Base-by-base conservation (phyloP, 2,113 vertebrate genomes). In the Isichthys henryi region DNA sequence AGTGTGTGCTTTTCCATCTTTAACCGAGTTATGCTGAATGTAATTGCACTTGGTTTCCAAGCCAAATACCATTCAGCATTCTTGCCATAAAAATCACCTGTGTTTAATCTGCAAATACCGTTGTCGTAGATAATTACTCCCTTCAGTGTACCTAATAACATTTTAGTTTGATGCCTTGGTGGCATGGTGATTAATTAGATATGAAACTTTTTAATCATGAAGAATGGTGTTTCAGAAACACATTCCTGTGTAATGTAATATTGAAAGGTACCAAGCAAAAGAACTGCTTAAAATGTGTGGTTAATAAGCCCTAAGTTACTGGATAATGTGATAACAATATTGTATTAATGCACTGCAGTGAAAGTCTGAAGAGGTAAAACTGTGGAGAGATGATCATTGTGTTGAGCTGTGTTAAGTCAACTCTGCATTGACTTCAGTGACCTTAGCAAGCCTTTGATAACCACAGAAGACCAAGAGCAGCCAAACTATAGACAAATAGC, bases 401-500 rank as follows among this genome's bases (percentile, higher is more conserved):
- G 74, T 43, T 80, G 19, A n/a, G 82, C 23, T 45, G 45, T 11
- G 21, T 48, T 45, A 85, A 85, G 19, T 87, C 50, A 35, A 15
- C 49, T 31, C 31, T 19, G 27, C 15, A 7, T 87, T 87, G 49
- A 50, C 50, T 87, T 21, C 49, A 39, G 4, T 87, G 31, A 87
- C 86, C 50, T 87, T 43, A 87, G 49, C 50, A 13, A 50, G 48
- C 31, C 86, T 85, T 56, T 87, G 27, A 53, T 39, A 87, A 52
- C 49, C 86, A 87, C 86, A 53, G 85, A 56, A 31, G 5, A 19
- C 86, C 52, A 53, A 58, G 50, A 56, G 50, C 86, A 87, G 86
- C 49, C 86, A 87, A 87, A 87, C 5, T 53, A 53, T 53, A 87
- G 86, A 87, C 27, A 87, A 87, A 87, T 87, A 87, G 49, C 27